Evolutionary conservation across 1,140 invertebrate genomes (phyloP), one percentile per base, ranked within the genome.

Genomic region (Drosophila sproati): DNA sequence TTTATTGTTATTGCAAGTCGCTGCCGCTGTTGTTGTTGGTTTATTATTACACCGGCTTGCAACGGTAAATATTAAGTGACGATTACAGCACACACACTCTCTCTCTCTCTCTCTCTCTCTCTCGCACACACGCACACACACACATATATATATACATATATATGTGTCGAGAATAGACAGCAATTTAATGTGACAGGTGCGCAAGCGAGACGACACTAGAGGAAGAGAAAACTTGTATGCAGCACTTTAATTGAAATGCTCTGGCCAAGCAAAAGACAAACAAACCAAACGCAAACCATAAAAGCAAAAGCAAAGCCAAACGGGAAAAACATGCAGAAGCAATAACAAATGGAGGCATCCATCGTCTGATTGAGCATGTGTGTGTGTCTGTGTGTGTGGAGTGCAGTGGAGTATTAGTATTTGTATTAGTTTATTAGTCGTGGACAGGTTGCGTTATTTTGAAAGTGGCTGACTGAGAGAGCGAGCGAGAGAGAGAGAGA

Each of bases 211-310:
- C 54, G 61, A 35, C 50, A 34, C 55, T 73, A 77, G 48, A 87
- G 80, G 83, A 88, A 87, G 72, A 66, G 34, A 73, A 87, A 78
- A 68, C 70, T 82, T 64, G 59, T 63, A 56, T 74, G 80, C 80
- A 72, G 77, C 80, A 72, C 64, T 87, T 88, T 83, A 87, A 88
- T 87, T 82, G 73, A 73, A 87, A 77, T 56, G 71, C 74, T 68
- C 39, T 32, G 69, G 51, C 20, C 37, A n/a, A 73, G 62, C 51
- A 8, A 63, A 69, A 67, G 63, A 34, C 57, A 73, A 61, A 63
- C 31, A 78, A 82, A 72, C 63, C 70, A 35, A 55, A 20, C 20
- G 1, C 20, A 20, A 20, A 20, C 20, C 20, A 20, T 20, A 20
- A 20, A 20, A 20, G 20, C 20, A 20, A 20, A 20, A 69, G 31